These are phyloP conservation scores for Onychorhynchus coronatus DNA, from an alignment of 2,113 vertebrate genomes.

Conservation along the genomic window DNA sequence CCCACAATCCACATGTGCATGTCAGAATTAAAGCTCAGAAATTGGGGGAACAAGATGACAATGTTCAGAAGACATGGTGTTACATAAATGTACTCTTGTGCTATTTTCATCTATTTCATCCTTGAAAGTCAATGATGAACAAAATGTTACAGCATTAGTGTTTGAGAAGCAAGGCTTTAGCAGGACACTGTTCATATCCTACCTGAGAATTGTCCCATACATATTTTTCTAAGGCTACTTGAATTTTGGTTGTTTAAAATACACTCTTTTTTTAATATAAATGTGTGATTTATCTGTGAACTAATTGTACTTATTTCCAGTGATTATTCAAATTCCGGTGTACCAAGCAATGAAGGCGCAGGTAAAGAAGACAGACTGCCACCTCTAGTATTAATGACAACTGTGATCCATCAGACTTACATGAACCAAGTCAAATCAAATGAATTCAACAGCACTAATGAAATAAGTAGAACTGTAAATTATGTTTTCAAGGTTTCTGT, in stretches of 20 bases:
- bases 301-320: not conserved
- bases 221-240: not conserved
- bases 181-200: not conserved
- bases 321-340: not conserved
- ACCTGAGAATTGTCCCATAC: not conserved
- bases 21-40: not conserved
- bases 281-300: not conserved
- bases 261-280: too few species aligned
- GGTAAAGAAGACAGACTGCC: conserved; percentile 8
- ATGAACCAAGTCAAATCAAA: conserved; percentile 11
- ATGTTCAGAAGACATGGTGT: conserved; percentile 17
- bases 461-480: not conserved
- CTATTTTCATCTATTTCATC: conserved; percentile 25
- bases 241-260: not conserved
- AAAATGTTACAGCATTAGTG: not conserved
- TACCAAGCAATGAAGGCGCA: not conserved
- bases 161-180: not conserved
- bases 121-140: not conserved
- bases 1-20: conserved; percentile 34
- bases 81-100: conserved; percentile 47
- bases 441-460: not conserved
- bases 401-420: not conserved
- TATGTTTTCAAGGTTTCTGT: not conserved
- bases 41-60: not conserved
- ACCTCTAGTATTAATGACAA: not conserved